Conservation (phyloP, 2,113 vertebrate species). For the Gopherus flavomarginatus region DNA sequence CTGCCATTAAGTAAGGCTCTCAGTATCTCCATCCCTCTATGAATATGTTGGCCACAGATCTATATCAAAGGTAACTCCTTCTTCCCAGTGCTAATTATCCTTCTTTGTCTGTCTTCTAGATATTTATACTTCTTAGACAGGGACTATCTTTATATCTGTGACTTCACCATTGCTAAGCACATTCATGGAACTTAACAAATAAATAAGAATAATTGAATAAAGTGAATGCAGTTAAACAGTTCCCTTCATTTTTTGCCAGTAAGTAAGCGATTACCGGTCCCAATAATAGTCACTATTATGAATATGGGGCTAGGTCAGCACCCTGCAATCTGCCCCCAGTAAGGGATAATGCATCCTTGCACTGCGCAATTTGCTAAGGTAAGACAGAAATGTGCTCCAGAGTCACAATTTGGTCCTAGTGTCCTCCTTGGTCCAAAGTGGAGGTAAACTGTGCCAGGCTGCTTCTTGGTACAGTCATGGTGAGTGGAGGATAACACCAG, state of each 20-base stretch:
- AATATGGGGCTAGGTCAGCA: not conserved
- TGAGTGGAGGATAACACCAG: not conserved
- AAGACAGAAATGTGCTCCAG: not conserved
- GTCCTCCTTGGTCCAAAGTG: not conserved
- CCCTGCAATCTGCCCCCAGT: not conserved
- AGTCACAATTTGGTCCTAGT: not conserved
- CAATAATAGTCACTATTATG: not conserved
- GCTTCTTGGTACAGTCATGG: not conserved
- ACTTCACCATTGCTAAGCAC: not conserved
- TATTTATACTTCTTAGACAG: not conserved
- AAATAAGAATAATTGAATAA: not conserved
- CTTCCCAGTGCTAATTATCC: not conserved
- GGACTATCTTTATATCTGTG: not conserved
- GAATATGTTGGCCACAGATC: not conserved
- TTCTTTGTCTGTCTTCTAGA: not conserved
- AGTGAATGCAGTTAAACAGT: not conserved
- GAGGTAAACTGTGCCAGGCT: not conserved
- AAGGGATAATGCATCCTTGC: not conserved
- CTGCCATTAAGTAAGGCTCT: too few species aligned
- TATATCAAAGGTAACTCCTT: not conserved
- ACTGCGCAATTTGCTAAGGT: not conserved
- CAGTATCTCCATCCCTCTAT: not conserved
- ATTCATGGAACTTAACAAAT: not conserved
- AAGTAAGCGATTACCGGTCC: not conserved
- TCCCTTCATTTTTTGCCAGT: not conserved